Percentiles rank a stretch among this genome's conserved stretches.
These are phyloP conservation scores for Orthonyx spaldingii DNA, from an alignment of 2,113 vertebrate genomes.

Conservation along the genomic window DNA sequence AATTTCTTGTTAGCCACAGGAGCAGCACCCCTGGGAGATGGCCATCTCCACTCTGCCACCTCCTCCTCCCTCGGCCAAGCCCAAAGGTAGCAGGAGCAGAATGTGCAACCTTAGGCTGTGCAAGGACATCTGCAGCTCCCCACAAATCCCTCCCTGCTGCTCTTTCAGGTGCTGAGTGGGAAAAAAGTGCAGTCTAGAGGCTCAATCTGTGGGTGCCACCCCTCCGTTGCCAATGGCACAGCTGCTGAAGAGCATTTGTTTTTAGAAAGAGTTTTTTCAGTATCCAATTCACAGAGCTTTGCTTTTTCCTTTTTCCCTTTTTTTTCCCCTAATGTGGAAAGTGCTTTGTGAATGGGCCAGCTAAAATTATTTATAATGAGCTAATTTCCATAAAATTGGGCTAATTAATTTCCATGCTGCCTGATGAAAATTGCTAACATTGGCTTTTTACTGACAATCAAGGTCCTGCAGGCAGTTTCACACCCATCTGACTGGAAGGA, in stretches of 20 bases:
- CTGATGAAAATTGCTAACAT: slow-evolving; percentile 69
- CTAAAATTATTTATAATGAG: slow-evolving; percentile 73
- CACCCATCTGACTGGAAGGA: slow-evolving; percentile 16
- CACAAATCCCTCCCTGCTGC: not conserved
- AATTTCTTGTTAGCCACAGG: not conserved
- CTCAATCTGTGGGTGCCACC: not conserved
- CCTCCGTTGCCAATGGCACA: slow-evolving; percentile 51
- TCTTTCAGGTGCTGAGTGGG: not conserved
- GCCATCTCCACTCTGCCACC: not conserved
- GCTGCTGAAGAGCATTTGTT: slow-evolving; percentile 56
- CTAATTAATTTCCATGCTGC: slow-evolving; percentile 71
- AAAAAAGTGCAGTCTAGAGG: slow-evolving; percentile 5
- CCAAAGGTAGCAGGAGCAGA: not conserved
- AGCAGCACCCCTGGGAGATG: not conserved
- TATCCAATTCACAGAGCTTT: slow-evolving; percentile 56
- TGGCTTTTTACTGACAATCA: slow-evolving; percentile 52
- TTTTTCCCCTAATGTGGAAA: slow-evolving; percentile 14
- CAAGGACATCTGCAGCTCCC: not conserved
- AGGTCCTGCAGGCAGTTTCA: slow-evolving; percentile 41
- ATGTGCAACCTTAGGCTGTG: not conserved
- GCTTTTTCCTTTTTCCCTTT: slow-evolving; percentile 6
- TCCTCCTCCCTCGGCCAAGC: not conserved
- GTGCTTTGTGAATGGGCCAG: slow-evolving; percentile 70
- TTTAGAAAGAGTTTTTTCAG: slow-evolving; percentile 38
- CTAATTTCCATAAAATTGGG: slow-evolving; percentile 73